Base-by-base conservation (phyloP, 2,888 invertebrate genomes). In the Apamea epomidion region DNA sequence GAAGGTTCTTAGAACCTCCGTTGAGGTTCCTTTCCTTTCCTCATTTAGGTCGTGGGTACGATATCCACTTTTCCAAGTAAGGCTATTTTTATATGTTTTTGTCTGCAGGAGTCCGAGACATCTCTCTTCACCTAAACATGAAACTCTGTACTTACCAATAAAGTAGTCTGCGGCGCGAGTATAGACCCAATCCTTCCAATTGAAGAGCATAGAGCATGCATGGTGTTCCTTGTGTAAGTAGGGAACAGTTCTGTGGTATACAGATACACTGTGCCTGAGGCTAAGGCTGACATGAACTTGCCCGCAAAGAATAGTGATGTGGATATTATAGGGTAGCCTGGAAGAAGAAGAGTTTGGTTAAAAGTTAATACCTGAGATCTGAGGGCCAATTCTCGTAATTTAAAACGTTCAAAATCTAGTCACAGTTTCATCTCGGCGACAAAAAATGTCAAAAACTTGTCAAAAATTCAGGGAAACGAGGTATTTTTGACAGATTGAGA, bases 191-290 rank as follows among this genome's bases (percentile, higher is more conserved):
- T 86, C 18, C 87, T 77, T 12, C 88, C 97, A 74, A 97, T 95
- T 93, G 97, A 97, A 4, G 97, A 97, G 91, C 97, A 97, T 29
- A 96, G 93, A 0, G 97, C 97, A 65, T 98, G 95, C 86, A 98
- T 94, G 45, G 97, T 97, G 89, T 98, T 97, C 21, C 98, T 95
- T 0, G 97, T 95, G 83, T 97, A 97, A 10, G 98, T 98, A 0
- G 98, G 98, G 89, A 98, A 87, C 5, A 87, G 51, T 25, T 87
- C 86, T 0, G 88, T 76, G 1, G 87, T 87, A 7, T 88, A 98
- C 87, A 97, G 95, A 90, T 98, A 98, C 60, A 97, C 91, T 6
- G 97, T 96, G 4, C 97, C 95, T 74, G 97, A 95, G 0, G 97
- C 97, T 42, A 97, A 97, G 29, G 97, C 96, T 0, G 91, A 78